These are phyloP conservation scores for Lepidurus packardi DNA, from an alignment of 1,140 invertebrate species.

Conservation along the genomic window DNA sequence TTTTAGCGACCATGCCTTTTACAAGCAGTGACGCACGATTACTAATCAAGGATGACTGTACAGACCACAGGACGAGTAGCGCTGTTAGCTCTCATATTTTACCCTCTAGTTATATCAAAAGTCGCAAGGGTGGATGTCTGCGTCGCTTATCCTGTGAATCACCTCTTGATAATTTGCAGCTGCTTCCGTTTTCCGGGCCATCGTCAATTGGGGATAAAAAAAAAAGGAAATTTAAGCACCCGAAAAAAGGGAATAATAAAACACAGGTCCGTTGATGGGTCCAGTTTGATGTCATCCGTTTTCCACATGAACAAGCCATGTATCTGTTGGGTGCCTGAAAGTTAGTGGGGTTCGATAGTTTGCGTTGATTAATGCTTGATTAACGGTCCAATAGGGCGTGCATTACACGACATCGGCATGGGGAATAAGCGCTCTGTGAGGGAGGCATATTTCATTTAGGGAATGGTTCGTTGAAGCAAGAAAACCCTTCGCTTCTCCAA, in stretches of 20 bases:
- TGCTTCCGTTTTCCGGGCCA: conserved; percentile 14
- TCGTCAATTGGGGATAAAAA: neutral
- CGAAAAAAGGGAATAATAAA: neutral
- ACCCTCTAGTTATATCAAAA: neutral
- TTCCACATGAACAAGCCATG: neutral
- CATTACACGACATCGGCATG: conserved; percentile 7
- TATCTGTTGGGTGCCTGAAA: neutral
- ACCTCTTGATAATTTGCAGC: neutral
- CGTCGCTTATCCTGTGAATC: neutral
- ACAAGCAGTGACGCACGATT: neutral
- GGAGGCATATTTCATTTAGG: conserved; percentile 1
- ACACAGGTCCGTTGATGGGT: neutral
- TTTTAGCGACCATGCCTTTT: neutral
- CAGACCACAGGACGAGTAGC: neutral
- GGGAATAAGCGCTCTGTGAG: neutral
- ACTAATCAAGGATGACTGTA: neutral
- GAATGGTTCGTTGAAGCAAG: neutral
- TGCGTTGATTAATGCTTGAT: conserved; percentile 5
- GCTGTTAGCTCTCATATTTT: neutral
- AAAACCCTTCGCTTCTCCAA: neutral
- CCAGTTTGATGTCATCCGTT: neutral
- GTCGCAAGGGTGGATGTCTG: neutral
- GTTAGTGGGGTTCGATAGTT: neutral
- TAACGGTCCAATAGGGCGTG: conserved; percentile 14
- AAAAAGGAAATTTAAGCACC: neutral